A percentile compares a stretch with the other conserved stretches of the same genome.
These are phyloP conservation scores for Gymnopithys bicolor DNA, from an alignment of 2,797 vertebrate species.

Conservation along the genomic window DNA sequence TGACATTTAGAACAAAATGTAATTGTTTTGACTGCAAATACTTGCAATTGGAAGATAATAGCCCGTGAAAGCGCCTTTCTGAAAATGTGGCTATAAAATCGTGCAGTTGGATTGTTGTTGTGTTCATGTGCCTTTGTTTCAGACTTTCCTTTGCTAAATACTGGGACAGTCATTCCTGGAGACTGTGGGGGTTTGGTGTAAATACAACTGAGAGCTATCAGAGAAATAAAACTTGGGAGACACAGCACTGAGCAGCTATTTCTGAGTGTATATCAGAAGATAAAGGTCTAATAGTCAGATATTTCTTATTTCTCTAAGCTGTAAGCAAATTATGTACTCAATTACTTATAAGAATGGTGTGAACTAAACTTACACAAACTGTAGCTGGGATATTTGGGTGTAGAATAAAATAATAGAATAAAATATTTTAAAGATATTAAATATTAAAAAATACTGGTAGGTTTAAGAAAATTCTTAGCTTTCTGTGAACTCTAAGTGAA, in stretches of 20 bases:
- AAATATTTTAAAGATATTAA: neutral
- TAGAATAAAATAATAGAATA: neutral
- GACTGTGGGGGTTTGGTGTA: neutral
- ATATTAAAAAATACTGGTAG: neutral
- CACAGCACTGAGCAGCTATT: neutral
- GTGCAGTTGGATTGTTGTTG: neutral
- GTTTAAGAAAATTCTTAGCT: neutral
- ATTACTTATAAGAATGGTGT: neutral
- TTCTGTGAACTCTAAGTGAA: neutral
- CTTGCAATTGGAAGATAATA: neutral
- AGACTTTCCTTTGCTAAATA: neutral
- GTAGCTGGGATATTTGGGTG: neutral
- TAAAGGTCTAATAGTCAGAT: neutral
- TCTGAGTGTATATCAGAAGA: neutral
- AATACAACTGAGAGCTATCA: neutral
- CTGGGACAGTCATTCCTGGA: neutral
- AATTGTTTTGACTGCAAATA: constrained; percentile 23
- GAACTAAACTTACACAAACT: neutral
- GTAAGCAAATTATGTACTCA: neutral
- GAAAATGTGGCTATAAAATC: neutral
- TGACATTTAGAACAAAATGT: neutral
- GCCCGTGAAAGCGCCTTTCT: neutral
- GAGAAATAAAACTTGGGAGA: neutral
- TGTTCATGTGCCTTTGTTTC: neutral
- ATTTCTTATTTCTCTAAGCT: neutral